phyloP scores from a whole-genome alignment of 2,797 vertebrate species.

The Molossus molossus region DNA sequence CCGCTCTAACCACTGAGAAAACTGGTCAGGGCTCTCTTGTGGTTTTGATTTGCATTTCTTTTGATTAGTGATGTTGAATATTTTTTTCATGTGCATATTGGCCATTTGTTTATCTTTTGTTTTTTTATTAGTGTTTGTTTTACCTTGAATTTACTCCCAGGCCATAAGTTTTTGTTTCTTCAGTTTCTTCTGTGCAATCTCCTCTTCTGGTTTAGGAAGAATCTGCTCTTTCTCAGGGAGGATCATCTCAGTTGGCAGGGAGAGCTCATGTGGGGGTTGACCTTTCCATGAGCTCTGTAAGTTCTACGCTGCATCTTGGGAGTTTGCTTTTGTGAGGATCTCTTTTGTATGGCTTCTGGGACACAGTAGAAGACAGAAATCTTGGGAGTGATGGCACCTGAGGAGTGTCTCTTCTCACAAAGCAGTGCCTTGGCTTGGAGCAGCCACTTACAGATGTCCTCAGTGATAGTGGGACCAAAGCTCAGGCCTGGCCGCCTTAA shows the following conservation, averaged over 20 bases:
- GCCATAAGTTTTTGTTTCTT: too few species aligned
- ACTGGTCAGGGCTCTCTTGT: background rate
- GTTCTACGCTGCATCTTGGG: background rate
- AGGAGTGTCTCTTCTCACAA: background rate
- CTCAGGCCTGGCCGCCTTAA: background rate
- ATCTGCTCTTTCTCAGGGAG: too few species aligned
- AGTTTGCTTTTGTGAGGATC: background rate
- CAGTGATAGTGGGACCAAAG: background rate
- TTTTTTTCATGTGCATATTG: background rate
- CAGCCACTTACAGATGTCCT: background rate
- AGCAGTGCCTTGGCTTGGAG: background rate
- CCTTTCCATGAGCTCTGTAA: too few species aligned
- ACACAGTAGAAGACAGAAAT: background rate
- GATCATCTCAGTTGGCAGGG: too few species aligned
- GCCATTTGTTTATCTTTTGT: background rate
- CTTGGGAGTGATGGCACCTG: background rate
- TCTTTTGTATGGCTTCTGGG: background rate
- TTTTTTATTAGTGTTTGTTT: constrained; percentile 2
- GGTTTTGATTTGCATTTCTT: background rate
- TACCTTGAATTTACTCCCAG: too few species aligned
- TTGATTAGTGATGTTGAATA: background rate
- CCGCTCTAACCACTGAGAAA: too few species aligned
- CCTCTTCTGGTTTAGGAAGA: too few species aligned
- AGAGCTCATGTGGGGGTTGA: too few species aligned
- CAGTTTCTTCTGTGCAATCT: too few species aligned